Base-by-base conservation (phyloP, 1,140 invertebrate genomes). In the Philotrypesis tridentata region DNA sequence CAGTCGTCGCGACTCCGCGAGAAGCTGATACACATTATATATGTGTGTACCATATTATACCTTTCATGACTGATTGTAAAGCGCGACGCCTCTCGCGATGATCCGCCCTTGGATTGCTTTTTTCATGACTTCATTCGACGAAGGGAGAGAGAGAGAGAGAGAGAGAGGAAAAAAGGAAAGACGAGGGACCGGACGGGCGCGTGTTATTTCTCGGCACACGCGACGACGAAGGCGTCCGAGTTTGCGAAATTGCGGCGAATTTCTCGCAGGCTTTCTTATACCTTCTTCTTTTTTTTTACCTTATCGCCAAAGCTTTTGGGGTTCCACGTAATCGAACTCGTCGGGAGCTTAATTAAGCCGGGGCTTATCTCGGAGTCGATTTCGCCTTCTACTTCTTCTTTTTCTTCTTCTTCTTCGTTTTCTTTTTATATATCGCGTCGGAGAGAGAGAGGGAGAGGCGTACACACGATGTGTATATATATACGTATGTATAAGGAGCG, bases 181-280 rank as follows among this genome's bases (percentile, higher is more conserved):
- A n/a, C n/a, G n/a, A n/a, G n/a, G 40, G 40, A 55, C 4, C 48
- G 48, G 48, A 55, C 48, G n/a, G 21, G 48, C n/a, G 33, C 27
- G 48, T 74, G 60, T 76, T 76, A 76, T 76, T 76, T 65, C 3
- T 17, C 48, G 1, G 48, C 43, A 17, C 48, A 55, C 48, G 48
- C 48, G 61, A 43, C 48, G 61, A 43, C 37, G n/a, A 17, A 43
- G 33, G 61, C 74, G 61, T 25, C n/a, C n/a, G 48, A 55, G 21
- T 55, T 55, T 55, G 74, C 23, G 37, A 77, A 77, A 77, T 77
- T 77, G 61, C 55, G 29, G n/a, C n/a, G n/a, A n/a, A n/a, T n/a
- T n/a, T n/a, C n/a, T n/a, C n/a, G n/a, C n/a, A n/a, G n/a, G n/a
- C n/a, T n/a, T n/a, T n/a, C n/a, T n/a, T n/a, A n/a, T n/a, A n/a